Evolutionary conservation across 2,113 vertebrate genomes (phyloP).

Genomic region (Stictonetta naevosa): DNA sequence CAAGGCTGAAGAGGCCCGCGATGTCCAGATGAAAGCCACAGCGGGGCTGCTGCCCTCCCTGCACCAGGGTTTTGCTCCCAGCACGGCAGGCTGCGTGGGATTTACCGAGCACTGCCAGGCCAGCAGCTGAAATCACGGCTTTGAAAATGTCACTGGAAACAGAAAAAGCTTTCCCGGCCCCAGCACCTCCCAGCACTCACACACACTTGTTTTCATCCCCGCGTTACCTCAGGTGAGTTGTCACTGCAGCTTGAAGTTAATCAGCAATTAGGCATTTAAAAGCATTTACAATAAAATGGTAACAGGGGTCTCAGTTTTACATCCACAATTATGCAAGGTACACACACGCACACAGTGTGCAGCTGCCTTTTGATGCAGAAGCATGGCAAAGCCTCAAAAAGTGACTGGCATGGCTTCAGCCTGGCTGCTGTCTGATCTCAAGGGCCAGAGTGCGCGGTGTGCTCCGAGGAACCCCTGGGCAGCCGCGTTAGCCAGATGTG

Average conservation of each 20-base stretch:
- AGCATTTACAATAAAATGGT: not conserved
- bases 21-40: not conserved
- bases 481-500: not conserved
- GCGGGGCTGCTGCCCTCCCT: not conserved
- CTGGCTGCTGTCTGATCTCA: not conserved
- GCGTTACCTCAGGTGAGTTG: not conserved
- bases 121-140: not conserved
- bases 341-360: not conserved
- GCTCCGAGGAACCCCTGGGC: not conserved
- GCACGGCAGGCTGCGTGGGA: accelerated
- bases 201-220: not conserved
- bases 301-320: not conserved
- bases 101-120: not conserved
- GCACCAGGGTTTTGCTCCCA: not conserved
- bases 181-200: not conserved
- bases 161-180: not conserved
- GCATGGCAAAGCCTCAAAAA: not conserved
- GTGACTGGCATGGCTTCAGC: not conserved
- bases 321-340: not conserved
- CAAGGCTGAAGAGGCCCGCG: not conserved
- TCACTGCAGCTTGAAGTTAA: not conserved
- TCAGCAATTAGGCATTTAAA: not conserved
- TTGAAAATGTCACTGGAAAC: not conserved
- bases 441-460: not conserved
- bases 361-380: not conserved